Evolutionary conservation across 2,888 invertebrate species (phyloP).

Genomic region (Eulithis testata): DNA sequence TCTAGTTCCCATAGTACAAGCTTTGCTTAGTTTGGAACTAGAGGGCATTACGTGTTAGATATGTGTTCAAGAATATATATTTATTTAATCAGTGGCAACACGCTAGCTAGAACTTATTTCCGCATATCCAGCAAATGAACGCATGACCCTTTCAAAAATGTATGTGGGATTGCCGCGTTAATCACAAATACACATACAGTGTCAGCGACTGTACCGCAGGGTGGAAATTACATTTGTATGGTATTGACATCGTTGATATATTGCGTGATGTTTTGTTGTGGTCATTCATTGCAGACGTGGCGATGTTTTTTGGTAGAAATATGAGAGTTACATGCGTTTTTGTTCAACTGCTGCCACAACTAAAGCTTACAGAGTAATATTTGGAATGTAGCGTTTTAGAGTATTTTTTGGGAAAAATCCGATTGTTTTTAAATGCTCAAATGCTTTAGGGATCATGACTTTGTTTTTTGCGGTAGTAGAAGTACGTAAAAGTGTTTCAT

Average conservation of each 20-base stretch:
- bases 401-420: too few relatives aligned
- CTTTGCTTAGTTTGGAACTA: too few relatives aligned
- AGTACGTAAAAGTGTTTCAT: too few relatives aligned
- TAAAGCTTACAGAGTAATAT: not conserved
- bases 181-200: slow-evolving; percentile 21
- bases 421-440: too few relatives aligned
- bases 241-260: slow-evolving; percentile 63
- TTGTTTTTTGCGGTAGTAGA: too few relatives aligned
- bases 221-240: slow-evolving; percentile 47
- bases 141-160: not conserved
- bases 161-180: slow-evolving; percentile 11
- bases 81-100: too few relatives aligned
- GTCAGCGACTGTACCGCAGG: slow-evolving; percentile 37
- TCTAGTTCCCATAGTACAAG: too few relatives aligned
- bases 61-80: too few relatives aligned
- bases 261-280: slow-evolving; percentile 49
- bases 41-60: too few relatives aligned
- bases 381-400: not conserved
- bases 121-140: not conserved
- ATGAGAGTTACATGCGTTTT: slow-evolving; percentile 32
- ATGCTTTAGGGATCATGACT: too few relatives aligned
- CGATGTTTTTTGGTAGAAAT: slow-evolving; percentile 38
- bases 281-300: slow-evolving; percentile 44
- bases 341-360: slow-evolving; percentile 19
- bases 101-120: too few relatives aligned